These are phyloP conservation scores for Cantharis flavilabris DNA, from an alignment of 2,888 invertebrate genomes.

Conservation along the genomic window DNA sequence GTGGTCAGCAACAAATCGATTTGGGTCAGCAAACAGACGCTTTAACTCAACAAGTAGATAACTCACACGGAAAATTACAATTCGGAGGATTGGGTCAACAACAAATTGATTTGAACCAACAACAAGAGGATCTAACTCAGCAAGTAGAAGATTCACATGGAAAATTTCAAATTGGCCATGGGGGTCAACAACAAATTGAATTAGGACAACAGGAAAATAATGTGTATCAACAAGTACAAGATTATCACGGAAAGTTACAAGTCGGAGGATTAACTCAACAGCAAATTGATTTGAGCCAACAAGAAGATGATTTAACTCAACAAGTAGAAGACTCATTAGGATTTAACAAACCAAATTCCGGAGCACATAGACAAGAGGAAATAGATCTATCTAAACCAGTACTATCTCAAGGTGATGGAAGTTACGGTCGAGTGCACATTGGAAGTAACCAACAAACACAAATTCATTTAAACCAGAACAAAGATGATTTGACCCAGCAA, in stretches of 20 bases:
- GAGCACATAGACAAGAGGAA: neutral
- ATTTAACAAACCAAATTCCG: neutral
- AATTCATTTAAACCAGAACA: neutral
- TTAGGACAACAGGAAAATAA: constrained; percentile 18
- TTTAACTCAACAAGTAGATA: constrained; percentile 37
- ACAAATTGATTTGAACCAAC: constrained; percentile 27
- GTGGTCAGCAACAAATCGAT: neutral
- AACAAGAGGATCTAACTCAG: constrained; percentile 34
- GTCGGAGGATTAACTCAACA: constrained; percentile 5
- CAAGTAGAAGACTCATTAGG: constrained; percentile 32
- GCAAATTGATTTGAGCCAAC: constrained; percentile 13
- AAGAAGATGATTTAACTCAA: constrained; percentile 35
- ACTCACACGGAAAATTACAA: constrained; percentile 40
- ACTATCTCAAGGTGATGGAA: neutral
- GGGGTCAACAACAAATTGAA: constrained; percentile 1
- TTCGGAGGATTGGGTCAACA: constrained; percentile 21
- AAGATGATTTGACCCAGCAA: neutral
- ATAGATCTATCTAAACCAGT: neutral
- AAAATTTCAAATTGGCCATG: constrained; percentile 27
- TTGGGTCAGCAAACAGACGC: constrained; percentile 25
- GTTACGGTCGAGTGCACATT: neutral
- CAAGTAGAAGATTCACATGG: constrained; percentile 18
- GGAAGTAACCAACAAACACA: neutral
- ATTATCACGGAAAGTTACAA: constrained; percentile 14
- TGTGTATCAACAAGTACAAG: constrained; percentile 15